These are phyloP conservation scores for Polypedilum vanderplanki DNA, from an alignment of 1,140 invertebrate species.

Conservation along the genomic window DNA sequence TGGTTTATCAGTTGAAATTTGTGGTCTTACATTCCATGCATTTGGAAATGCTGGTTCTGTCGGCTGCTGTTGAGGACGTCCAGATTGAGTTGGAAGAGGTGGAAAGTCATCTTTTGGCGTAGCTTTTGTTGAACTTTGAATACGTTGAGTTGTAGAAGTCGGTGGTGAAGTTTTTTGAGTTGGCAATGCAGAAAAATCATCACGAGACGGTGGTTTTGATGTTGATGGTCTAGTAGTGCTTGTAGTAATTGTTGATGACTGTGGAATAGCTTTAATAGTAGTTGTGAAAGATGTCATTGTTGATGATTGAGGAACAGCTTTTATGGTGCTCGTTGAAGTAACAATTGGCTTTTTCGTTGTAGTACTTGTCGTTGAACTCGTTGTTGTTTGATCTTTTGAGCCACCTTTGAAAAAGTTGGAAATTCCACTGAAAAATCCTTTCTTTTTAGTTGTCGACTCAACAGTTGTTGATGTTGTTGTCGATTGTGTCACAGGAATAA, in stretches of 20 bases:
- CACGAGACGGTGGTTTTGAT: not conserved
- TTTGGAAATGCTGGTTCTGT: constrained; percentile 35
- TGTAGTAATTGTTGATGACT: constrained; percentile 32
- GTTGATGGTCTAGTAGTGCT: constrained; percentile 17
- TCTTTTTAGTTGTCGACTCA: constrained; percentile 40
- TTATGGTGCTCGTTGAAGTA: not conserved
- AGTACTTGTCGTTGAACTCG: constrained; percentile 32
- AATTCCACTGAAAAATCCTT: constrained; percentile 39
- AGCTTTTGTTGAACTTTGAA: constrained; percentile 34
- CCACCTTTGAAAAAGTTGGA: constrained; percentile 35
- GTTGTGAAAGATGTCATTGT: constrained; percentile 29
- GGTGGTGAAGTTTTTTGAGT: constrained; percentile 34
- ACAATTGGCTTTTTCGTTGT: not conserved
- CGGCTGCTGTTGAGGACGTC: constrained; percentile 32
- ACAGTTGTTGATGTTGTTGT: constrained; percentile 37
- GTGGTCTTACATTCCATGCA: not conserved
- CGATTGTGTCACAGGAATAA: not conserved
- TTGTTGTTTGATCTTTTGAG: constrained; percentile 32
- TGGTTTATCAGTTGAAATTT: constrained; percentile 31
- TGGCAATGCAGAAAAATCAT: not conserved
- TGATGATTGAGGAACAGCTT: constrained; percentile 27
- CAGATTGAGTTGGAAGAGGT: constrained; percentile 34
- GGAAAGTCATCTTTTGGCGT: constrained; percentile 39
- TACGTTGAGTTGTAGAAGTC: constrained; percentile 31
- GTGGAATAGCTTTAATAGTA: not conserved